These are phyloP conservation scores for Phymanthus crucifer DNA, from an alignment of 92 coral and sea anemone genomes.

Conservation along the genomic window DNA sequence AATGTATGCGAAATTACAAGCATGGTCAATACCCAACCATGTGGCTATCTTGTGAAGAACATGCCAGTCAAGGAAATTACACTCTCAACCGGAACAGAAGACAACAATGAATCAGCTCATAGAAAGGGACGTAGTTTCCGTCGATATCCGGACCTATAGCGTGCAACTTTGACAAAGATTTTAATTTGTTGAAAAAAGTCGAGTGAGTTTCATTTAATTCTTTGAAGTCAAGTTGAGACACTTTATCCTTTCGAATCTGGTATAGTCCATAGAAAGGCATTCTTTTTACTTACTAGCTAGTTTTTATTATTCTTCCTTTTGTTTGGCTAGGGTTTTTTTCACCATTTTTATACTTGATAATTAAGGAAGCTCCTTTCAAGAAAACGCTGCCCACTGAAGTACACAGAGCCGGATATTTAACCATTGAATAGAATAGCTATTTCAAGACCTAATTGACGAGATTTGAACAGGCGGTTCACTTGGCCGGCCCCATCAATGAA, in stretches of 20 bases:
- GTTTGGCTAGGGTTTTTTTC: not conserved
- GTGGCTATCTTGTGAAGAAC: not conserved
- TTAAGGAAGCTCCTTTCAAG: not conserved
- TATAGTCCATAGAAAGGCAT: not conserved
- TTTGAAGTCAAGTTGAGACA: not conserved
- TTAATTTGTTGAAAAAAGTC: not conserved
- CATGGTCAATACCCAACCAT: not conserved
- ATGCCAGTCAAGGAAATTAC: not conserved
- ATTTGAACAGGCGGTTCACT: not conserved
- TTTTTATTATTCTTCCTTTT: not conserved
- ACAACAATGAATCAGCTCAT: not conserved
- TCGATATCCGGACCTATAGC: not conserved
- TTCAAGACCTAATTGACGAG: not conserved
- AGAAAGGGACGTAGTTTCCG: not conserved
- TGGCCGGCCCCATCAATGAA: not conserved
- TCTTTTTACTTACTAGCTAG: not conserved
- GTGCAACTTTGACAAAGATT: not conserved
- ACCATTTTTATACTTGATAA: not conserved
- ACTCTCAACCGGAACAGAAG: not conserved
- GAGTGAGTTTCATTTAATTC: not conserved
- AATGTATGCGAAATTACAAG: not conserved
- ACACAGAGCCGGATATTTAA: not conserved
- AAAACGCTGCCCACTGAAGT: not conserved
- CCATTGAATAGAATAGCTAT: not conserved
- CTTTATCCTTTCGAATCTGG: not conserved